Conservation (phyloP, 1,140 invertebrate genomes). For the Eurytemora carolleeae region DNA sequence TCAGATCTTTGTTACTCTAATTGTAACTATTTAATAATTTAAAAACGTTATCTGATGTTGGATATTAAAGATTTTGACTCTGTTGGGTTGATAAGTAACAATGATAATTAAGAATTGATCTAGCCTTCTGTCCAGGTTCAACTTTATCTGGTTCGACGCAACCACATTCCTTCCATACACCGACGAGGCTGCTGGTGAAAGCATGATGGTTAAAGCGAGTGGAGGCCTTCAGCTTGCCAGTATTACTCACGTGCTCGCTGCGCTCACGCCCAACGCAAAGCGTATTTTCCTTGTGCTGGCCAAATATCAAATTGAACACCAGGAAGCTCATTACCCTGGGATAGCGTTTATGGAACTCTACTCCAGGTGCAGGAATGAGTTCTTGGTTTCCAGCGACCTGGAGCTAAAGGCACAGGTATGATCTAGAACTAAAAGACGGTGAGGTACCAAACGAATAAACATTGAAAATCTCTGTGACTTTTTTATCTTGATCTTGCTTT, state of each 20-base stretch:
- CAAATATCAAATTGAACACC: conserved; percentile 23
- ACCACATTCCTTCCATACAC: conserved; percentile 61
- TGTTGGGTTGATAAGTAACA: too few relatives aligned
- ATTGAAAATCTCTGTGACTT: too few relatives aligned
- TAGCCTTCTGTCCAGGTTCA: conserved; percentile 51
- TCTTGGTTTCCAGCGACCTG: conserved; percentile 70
- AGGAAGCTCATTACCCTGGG: conserved; percentile 31
- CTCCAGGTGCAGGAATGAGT: conserved; percentile 53
- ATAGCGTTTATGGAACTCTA: conserved; percentile 71
- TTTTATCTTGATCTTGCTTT: too few relatives aligned
- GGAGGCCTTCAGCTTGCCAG: conserved; percentile 60
- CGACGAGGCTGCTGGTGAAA: conserved; percentile 71
- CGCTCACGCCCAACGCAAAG: conserved; percentile 64
- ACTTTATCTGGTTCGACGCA: conserved; percentile 70
- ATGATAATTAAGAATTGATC: too few relatives aligned
- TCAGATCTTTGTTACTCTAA: too few relatives aligned
- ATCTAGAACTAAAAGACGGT: too few relatives aligned
- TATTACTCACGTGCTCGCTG: conserved; percentile 63
- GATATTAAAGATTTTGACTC: too few relatives aligned
- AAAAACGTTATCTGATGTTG: too few relatives aligned
- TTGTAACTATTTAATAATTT: too few relatives aligned
- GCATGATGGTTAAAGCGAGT: conserved; percentile 52
- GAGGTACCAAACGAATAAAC: too few relatives aligned
- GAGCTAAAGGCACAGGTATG: conserved; percentile 50
- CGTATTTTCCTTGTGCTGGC: conserved; percentile 62